Conservation (phyloP, 2,888 invertebrate species). For the Nycteola revayana region DNA sequence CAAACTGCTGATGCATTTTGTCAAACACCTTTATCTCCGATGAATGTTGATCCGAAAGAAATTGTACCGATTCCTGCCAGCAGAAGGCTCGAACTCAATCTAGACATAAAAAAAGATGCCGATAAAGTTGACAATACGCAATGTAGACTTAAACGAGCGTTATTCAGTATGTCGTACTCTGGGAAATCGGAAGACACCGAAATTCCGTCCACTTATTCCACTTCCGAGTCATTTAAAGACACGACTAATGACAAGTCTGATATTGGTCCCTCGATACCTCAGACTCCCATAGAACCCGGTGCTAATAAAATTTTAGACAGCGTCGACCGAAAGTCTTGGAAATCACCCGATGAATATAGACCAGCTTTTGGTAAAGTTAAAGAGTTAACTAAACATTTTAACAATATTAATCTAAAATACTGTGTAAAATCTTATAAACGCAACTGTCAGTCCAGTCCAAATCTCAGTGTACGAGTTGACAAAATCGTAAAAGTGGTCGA, state of each 20-base stretch:
- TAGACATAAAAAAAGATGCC: constrained; percentile 52
- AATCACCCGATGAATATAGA: constrained; percentile 86
- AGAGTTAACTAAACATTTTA: constrained; percentile 86
- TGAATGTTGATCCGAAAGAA: constrained; percentile 36
- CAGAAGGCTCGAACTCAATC: constrained; percentile 51
- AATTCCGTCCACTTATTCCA: constrained; percentile 57
- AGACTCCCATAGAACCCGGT: constrained; percentile 47
- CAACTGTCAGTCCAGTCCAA: constrained; percentile 74
- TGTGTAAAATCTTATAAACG: constrained; percentile 67
- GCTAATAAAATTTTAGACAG: constrained; percentile 61
- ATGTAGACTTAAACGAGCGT: constrained; percentile 56
- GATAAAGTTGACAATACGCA: constrained; percentile 55
- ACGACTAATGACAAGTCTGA: constrained; percentile 31
- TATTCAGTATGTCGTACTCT: constrained; percentile 59
- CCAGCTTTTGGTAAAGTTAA: constrained; percentile 87
- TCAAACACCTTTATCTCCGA: constrained; percentile 60
- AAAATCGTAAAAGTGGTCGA: constrained; percentile 43
- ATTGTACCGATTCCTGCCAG: constrained; percentile 25
- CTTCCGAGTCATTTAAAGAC: constrained; percentile 61
- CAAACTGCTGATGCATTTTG: constrained; percentile 65
- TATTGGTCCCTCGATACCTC: constrained; percentile 29
- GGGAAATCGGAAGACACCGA: constrained; percentile 67
- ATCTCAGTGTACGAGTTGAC: constrained; percentile 57
- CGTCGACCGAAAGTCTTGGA: constrained; percentile 83
- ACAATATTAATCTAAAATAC: constrained; percentile 72